Evolutionary conservation across 2,888 invertebrate genomes (phyloP).

Genomic region (Parnassius smintheus): DNA sequence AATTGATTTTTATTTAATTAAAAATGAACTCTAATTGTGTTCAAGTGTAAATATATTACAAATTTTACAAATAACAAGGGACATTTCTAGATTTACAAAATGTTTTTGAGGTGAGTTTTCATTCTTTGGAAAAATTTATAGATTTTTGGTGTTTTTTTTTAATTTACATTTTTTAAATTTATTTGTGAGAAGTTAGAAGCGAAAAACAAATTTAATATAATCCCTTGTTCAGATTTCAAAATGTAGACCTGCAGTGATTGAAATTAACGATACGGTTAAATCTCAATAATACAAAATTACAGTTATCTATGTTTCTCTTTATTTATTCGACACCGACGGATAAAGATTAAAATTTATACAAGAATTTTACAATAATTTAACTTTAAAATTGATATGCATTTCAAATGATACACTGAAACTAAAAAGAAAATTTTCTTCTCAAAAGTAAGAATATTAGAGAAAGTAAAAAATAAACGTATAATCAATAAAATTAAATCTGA

Average conservation of each 20-base stretch:
- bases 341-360: neutral
- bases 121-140: neutral
- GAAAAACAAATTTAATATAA: neutral
- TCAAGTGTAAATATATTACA: slow-evolving; percentile 47
- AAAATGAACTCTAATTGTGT: slow-evolving; percentile 55
- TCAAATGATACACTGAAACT: too few species aligned
- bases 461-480: too few species aligned
- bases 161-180: neutral
- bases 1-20: slow-evolving; percentile 34
- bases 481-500: too few species aligned
- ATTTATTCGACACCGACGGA: neutral
- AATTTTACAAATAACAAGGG: slow-evolving; percentile 33
- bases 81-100: slow-evolving; percentile 44
- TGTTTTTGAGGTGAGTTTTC: slow-evolving; percentile 63
- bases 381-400: too few species aligned
- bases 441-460: too few species aligned
- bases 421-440: too few species aligned
- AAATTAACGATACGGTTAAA: too few species aligned
- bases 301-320: neutral
- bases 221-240: neutral
- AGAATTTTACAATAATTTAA: too few species aligned
- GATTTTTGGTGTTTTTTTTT: neutral
- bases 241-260: too few species aligned
- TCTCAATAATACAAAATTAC: too few species aligned
- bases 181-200: neutral